Percentiles rank a stretch among this genome's conserved stretches.
phyloP scores from a whole-genome alignment of 30 jellyfish, hydroid and myxozoan genomes.

The Clytia hemisphaerica region DNA sequence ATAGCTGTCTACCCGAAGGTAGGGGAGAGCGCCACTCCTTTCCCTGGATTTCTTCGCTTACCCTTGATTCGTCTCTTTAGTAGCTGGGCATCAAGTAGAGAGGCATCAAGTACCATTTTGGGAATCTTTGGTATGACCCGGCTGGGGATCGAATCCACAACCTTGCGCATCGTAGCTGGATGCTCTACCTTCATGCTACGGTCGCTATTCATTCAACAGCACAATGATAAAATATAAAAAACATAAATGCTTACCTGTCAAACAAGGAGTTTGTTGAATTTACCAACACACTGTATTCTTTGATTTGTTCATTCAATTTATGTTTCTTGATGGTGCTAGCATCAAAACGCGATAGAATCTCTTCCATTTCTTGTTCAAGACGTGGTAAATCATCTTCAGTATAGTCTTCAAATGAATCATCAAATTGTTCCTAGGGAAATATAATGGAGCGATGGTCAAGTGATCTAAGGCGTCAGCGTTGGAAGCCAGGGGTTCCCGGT shows the following conservation, averaged over 20 bases:
- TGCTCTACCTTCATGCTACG: too few relatives aligned
- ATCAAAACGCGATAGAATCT: constrained; percentile 57
- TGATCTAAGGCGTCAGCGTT: too few relatives aligned
- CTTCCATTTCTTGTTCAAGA: constrained; percentile 40
- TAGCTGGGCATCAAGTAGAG: too few relatives aligned
- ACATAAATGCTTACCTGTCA: constrained; percentile 23
- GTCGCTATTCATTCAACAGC: too few relatives aligned
- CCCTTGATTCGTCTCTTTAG: too few relatives aligned
- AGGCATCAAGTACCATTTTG: too few relatives aligned
- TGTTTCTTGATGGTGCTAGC: constrained; percentile 47
- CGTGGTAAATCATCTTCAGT: constrained; percentile 50
- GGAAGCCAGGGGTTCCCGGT: too few relatives aligned
- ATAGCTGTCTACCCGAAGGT: too few relatives aligned
- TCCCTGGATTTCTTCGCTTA: too few relatives aligned
- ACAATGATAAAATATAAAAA: background rate
- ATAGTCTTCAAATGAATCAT: constrained; percentile 43
- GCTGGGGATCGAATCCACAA: too few relatives aligned
- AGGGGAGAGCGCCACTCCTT: background rate
- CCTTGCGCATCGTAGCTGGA: too few relatives aligned
- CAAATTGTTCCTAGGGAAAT: constrained; percentile 34
- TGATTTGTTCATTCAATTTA: constrained; percentile 42
- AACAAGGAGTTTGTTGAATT: constrained; percentile 41
- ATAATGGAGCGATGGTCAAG: background rate
- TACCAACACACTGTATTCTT: constrained; percentile 37
- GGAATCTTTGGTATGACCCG: too few relatives aligned